Evolutionary conservation across 1,140 invertebrate species (phyloP).

Genomic region (Drosophila ohnishii): DNA sequence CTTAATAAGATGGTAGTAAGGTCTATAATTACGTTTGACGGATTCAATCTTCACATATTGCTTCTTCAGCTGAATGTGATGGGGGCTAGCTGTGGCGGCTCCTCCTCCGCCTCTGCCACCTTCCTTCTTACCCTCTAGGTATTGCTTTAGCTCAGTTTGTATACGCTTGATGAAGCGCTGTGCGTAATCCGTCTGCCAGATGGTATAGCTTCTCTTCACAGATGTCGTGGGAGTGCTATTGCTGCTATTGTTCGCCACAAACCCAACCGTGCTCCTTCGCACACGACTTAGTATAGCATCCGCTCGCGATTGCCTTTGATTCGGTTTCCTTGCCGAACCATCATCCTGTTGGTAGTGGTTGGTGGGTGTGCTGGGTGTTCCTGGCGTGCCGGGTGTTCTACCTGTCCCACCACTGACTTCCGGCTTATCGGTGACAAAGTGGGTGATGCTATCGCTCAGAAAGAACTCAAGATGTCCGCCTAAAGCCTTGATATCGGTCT

Average conservation of each 20-base stretch:
- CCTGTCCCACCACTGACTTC: constrained; percentile 42
- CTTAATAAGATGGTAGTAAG: constrained; percentile 79
- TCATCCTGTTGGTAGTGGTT: constrained; percentile 48
- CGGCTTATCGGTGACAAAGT: constrained; percentile 85
- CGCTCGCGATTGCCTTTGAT: constrained; percentile 85
- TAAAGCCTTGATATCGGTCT: constrained; percentile 86
- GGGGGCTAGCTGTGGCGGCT: constrained; percentile 7
- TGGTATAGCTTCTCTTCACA: constrained; percentile 51
- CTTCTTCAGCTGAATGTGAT: constrained; percentile 68
- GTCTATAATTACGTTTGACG: constrained; percentile 72
- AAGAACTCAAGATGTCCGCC: constrained; percentile 87
- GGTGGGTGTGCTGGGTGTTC: constrained; percentile 34
- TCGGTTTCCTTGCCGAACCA: constrained; percentile 43
- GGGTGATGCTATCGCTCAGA: constrained; percentile 84
- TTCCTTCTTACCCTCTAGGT: constrained; percentile 59
- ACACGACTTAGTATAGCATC: constrained; percentile 88
- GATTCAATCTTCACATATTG: constrained; percentile 77
- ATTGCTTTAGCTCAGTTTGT: constrained; percentile 66
- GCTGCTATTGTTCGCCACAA: constrained; percentile 16
- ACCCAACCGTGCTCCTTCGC: constrained; percentile 39
- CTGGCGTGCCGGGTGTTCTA: constrained; percentile 60
- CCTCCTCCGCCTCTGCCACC: constrained; percentile 17
- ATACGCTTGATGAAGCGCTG: constrained; percentile 78
- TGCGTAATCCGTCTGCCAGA: constrained; percentile 85
- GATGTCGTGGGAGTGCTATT: constrained; percentile 23